Base-by-base conservation (phyloP, 2,113 vertebrate genomes). In the Anser brachyrhynchus region DNA sequence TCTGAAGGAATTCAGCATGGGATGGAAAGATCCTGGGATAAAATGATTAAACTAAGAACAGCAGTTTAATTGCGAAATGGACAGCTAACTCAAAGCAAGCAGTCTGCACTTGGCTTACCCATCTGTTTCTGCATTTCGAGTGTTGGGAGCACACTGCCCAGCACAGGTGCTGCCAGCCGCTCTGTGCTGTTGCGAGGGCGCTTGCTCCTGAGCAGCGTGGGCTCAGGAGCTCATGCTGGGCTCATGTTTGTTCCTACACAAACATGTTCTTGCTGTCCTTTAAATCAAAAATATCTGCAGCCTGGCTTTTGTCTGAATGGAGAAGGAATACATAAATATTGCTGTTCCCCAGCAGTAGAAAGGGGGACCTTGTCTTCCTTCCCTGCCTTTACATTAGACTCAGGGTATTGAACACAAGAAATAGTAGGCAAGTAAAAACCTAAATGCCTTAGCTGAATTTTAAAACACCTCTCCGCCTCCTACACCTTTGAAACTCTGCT, bases 121-220 rank as follows among this genome's bases (percentile, higher is more conserved):
- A 1, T 5, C 31, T 10, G 4, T 35, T 77, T 72, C 64, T 77
- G 10, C 59, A 51, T 51, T 74, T 76, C 0, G 2, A 75, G 14
- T 29, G 44, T 25, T 37, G 0, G 0, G n/a, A 46, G n/a, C 21
- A 43, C 35, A 29, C 22, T 82, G 59, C 46, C 14, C n/a, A 46
- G 25, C 9, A 4, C 52, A 20, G 39, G 59, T 31, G 9, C 13
- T 61, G 54, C n/a, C 49, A 14, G 25, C 21, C 41, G 49, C 41
- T 28, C 18, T 51, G 31, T 14, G 19, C 35, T 55, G 8, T 3
- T n/a, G 39, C 23, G 41, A 67, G 44, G 39, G 33, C 31, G 23
- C 14, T 51, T 35, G 6, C 49, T 15, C 29, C 13, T 0, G 1
- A 72, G 54, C 52, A 67, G 16, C 0, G 0, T 2, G 41, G 14